Evolutionary conservation across 2,797 vertebrate species (phyloP).

Genomic region (Parauchenoglanis ngamensis): DNA sequence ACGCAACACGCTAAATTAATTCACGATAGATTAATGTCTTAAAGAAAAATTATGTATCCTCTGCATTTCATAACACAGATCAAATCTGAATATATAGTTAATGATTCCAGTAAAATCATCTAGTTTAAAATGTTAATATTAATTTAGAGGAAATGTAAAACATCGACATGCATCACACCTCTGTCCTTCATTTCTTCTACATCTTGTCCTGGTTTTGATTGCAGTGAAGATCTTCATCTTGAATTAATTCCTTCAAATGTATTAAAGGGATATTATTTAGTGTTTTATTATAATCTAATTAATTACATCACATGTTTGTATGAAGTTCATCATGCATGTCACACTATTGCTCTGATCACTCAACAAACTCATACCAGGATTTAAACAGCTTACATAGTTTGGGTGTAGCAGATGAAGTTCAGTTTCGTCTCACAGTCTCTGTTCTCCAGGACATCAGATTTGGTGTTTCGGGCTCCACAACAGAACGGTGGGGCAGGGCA

Average conservation of each 20-base stretch:
- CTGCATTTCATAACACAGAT: background rate
- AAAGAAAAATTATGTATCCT: background rate
- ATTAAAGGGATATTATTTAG: background rate
- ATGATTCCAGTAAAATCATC: background rate
- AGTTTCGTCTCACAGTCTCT: slow-evolving; percentile 6
- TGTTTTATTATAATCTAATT: background rate
- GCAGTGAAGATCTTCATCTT: background rate
- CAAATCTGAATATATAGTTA: background rate
- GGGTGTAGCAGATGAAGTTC: background rate
- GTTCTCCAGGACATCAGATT: background rate
- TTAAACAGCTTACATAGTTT: background rate
- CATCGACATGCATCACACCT: background rate
- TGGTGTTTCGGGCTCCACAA: background rate
- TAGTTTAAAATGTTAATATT: background rate
- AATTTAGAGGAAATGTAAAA: background rate
- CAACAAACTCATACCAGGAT: background rate
- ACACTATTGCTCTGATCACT: background rate
- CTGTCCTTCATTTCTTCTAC: background rate
- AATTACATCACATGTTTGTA: background rate
- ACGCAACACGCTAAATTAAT: background rate
- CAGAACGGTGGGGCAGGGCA: background rate
- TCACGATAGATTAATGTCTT: background rate
- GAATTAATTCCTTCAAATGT: background rate
- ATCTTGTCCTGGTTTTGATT: background rate
- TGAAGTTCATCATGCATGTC: background rate